Evolutionary conservation across 1,140 invertebrate species (phyloP).

Genomic region (Reticulitermes speratus): DNA sequence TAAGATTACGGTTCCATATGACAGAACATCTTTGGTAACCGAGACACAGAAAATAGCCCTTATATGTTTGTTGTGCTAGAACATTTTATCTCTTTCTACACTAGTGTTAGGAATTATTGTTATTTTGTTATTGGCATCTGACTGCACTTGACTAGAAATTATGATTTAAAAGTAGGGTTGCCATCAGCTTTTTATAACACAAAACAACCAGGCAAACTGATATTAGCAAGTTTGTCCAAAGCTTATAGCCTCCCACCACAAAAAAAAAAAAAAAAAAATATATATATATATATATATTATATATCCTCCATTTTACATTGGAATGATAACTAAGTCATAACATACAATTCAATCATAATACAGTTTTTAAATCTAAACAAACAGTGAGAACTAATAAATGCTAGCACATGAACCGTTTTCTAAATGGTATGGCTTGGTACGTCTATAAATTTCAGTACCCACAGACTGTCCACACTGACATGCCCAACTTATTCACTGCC

Average conservation of each 20-base stretch:
- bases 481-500: no score
- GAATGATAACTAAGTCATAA: background rate
- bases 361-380: background rate
- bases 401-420: background rate
- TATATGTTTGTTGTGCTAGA: background rate
- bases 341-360: background rate
- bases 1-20: background rate
- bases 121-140: background rate
- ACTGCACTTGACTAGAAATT: background rate
- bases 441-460: no score
- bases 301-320: background rate
- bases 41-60: background rate
- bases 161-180: background rate
- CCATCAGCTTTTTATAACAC: background rate
- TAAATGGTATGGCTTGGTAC: background rate
- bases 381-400: background rate
- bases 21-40: background rate
- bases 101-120: background rate
- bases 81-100: background rate
- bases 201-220: background rate
- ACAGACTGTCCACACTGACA: no score
- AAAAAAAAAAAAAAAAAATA: no score
- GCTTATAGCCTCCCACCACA: background rate
- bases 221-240: background rate
- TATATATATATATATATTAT: background rate